A percentile compares a stretch with the other conserved stretches of the same genome.
These are phyloP conservation scores for Heliconius cydno DNA, from an alignment of 2,888 invertebrate species.

Conservation along the genomic window DNA sequence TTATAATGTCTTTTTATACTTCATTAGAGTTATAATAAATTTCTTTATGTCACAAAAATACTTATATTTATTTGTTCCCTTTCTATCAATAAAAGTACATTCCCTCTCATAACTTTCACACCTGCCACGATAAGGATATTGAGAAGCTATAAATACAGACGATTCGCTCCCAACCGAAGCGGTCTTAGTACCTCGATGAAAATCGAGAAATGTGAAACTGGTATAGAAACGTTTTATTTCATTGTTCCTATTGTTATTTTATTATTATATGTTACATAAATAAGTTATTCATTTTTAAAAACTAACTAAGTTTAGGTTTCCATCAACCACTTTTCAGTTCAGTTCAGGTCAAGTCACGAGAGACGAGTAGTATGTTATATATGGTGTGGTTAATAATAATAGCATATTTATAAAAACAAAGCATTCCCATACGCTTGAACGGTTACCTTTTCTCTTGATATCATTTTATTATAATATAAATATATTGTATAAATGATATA, in stretches of 20 bases:
- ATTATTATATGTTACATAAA: not conserved
- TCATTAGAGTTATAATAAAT: not conserved
- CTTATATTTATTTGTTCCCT: not conserved
- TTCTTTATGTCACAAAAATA: not conserved
- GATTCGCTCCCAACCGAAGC: slow-evolving; percentile 12
- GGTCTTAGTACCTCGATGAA: not conserved
- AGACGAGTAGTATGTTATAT: no score
- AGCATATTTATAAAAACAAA: slow-evolving; percentile 4
- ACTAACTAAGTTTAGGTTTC: no score
- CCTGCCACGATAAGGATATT: slow-evolving; percentile 15
- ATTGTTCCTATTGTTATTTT: not conserved
- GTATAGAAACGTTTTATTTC: slow-evolving; percentile 3
- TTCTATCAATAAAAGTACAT: slow-evolving; percentile 10
- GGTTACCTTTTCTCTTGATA: slow-evolving; percentile 13
- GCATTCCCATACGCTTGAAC: not conserved
- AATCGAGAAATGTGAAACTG: not conserved
- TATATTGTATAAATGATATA: not conserved
- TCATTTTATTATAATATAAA: not conserved
- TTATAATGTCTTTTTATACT: no score
- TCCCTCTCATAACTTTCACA: slow-evolving; percentile 15
- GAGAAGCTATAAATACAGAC: slow-evolving; percentile 21
- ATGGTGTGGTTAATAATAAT: not conserved
- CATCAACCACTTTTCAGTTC: no score
- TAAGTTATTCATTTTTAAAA: not conserved
- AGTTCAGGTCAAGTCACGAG: no score